Evolutionary conservation across 2,888 invertebrate species (phyloP).

Genomic region (Tachina grossa): DNA sequence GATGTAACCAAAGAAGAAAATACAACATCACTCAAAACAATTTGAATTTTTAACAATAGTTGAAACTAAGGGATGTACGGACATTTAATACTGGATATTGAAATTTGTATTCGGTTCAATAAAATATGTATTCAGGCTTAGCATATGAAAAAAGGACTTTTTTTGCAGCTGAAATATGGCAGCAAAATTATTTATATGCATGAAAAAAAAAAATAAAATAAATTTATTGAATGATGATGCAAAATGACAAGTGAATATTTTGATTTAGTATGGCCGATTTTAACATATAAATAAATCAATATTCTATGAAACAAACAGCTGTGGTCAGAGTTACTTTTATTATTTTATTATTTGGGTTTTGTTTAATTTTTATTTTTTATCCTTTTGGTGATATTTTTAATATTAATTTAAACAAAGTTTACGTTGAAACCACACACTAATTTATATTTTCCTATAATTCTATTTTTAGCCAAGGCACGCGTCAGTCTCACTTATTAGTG

Average conservation of each 20-base stretch:
- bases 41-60: conserved; percentile 41
- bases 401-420: background rate
- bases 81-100: conserved; percentile 51
- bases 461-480: conserved; percentile 55
- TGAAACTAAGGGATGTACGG: conserved; percentile 11
- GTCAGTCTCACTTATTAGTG: conserved; percentile 65
- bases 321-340: background rate
- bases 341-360: background rate
- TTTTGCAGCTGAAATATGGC: conserved; percentile 47
- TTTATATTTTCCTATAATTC: conserved; percentile 12
- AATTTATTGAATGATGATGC: conserved; percentile 43
- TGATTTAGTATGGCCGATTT: conserved; percentile 64
- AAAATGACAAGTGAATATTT: conserved; percentile 68
- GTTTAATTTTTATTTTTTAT: background rate
- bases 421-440: background rate
- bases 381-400: background rate
- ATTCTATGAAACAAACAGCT: conserved; percentile 50
- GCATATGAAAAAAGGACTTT: conserved; percentile 11
- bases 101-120: conserved; percentile 43
- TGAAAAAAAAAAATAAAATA: background rate
- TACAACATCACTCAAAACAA: conserved; percentile 11
- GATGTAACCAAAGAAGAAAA: conserved; percentile 12
- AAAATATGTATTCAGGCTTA: conserved; percentile 45
- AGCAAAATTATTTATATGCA: conserved; percentile 40
- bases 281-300: conserved; percentile 7